Evolutionary conservation across 2,888 invertebrate genomes (phyloP).

Genomic region (Endomychus coccineus): DNA sequence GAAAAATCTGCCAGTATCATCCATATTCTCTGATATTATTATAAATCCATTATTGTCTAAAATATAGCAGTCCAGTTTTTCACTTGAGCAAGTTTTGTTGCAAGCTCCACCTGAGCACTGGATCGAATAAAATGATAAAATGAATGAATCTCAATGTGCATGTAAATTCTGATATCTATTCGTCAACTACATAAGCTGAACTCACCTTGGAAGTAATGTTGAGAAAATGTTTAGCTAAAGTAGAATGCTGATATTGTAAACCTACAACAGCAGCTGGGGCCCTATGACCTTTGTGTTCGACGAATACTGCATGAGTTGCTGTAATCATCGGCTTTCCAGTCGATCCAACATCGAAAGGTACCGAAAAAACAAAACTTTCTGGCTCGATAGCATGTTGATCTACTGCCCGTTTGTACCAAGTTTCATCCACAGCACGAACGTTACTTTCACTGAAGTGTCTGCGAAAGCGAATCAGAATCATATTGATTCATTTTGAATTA

Average conservation of each 20-base stretch:
- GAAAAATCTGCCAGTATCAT: constrained; percentile 87
- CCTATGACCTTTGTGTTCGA: constrained; percentile 72
- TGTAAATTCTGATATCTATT: not conserved
- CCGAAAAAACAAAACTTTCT: constrained; percentile 86
- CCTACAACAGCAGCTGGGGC: constrained; percentile 92
- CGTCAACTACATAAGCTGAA: constrained; percentile 8
- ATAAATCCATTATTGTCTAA: constrained; percentile 93
- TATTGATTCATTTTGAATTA: not conserved
- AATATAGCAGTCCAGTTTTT: constrained; percentile 85
- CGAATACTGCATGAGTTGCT: constrained; percentile 86
- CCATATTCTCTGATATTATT: constrained; percentile 77
- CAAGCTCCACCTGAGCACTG: constrained; percentile 67
- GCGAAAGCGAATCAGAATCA: constrained; percentile 19
- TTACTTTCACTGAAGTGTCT: constrained; percentile 79
- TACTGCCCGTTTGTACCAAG: constrained; percentile 87
- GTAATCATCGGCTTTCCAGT: constrained; percentile 61
- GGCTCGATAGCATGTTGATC: constrained; percentile 82
- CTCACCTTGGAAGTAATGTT: constrained; percentile 82
- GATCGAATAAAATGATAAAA: constrained; percentile 25
- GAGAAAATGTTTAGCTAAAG: constrained; percentile 69
- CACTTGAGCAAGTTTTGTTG: constrained; percentile 78
- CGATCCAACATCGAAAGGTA: constrained; percentile 63
- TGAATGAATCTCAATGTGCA: not conserved
- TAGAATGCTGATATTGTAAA: constrained; percentile 76
- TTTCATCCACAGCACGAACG: constrained; percentile 74